Conservation (phyloP, 92 coral and sea anemone genomes). For the Blastomussa wellsi region DNA sequence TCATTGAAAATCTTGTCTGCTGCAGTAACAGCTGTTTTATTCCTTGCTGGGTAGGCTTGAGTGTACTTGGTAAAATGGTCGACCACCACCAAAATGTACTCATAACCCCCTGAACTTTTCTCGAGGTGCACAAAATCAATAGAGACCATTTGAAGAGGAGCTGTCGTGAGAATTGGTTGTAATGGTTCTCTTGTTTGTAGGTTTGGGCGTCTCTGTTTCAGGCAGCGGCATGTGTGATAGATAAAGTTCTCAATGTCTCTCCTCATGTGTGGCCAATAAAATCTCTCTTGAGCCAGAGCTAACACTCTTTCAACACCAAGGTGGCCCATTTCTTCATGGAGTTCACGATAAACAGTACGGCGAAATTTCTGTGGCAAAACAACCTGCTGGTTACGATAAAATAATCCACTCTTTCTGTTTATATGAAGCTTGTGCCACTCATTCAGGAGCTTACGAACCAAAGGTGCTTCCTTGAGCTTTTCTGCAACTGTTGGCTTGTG, state of each 20-base stretch:
- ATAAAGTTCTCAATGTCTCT: too few relatives aligned
- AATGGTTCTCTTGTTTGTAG: conserved; percentile 46
- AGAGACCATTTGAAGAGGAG: conserved; percentile 5
- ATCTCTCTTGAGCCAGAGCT: too few relatives aligned
- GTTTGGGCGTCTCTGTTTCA: conserved; percentile 35
- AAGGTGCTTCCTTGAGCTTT: conserved; percentile 46
- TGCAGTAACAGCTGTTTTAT: neutral
- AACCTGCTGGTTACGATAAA: conserved; percentile 30
- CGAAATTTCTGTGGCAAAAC: conserved; percentile 45
- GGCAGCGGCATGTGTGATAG: too few relatives aligned
- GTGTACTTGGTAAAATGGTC: conserved; percentile 30
- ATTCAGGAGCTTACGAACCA: conserved; percentile 54
- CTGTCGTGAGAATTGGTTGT: too few relatives aligned
- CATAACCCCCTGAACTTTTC: too few relatives aligned
- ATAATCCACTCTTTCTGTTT: conserved; percentile 8
- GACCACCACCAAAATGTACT: too few relatives aligned
- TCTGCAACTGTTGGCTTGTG: conserved; percentile 41
- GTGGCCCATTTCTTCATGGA: conserved; percentile 57
- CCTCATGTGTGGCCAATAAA: too few relatives aligned
- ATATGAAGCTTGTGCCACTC: conserved; percentile 56
- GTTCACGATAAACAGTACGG: conserved; percentile 39
- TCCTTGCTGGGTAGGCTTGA: neutral
- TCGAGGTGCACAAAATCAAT: conserved; percentile 16
- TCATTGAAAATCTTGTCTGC: neutral
- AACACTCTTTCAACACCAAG: too few relatives aligned